Evolutionary conservation across 2,888 invertebrate species (phyloP), one percentile per base, ranked within the genome.

Genomic region (Marronus borbonicus): DNA sequence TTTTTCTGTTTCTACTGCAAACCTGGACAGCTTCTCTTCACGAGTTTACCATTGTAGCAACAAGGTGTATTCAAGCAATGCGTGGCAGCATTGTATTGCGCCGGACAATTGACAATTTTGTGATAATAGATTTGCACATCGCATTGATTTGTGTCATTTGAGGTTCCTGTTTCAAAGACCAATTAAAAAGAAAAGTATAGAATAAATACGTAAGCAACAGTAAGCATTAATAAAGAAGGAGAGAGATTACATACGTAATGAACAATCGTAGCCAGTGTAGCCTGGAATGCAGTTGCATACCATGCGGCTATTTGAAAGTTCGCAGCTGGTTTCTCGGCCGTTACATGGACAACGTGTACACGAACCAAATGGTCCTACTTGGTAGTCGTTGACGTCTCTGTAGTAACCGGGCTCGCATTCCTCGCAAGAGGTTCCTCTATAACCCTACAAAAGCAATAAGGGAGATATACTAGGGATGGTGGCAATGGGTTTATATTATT

Each of bases 401-500:
- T 95, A 96, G 87, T 93, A 93, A 12, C 95, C 93, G 0, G 92
- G 86, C 0, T 91, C 89, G 85, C 97, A 97, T 83, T 91, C 90
- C 88, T 97, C 97, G 85, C 97, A 97, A 74, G 96, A 97, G 0
- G 93, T 93, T 76, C 97, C 97, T 10, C 89, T 89, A 85, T 96
- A 97, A 0, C 96, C 88, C 82, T 83, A 70, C 10, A 39, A 52
- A 8, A 17, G 69, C 52, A 24, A 62, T 49, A 44, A 31, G 4
- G 31, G 5, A 31, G 31, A 31, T 31, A 31, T 31, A 31, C 3
- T 31, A 31, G 31, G 31, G 4, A 4, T 31, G 31, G 2, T 31
- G 31, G 31, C 31, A 31, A 31, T 31, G 4, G 31, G 31, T 39
- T 5, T 39, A 39, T 39, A 39, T 31, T 39, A 39, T 44, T 44